These are phyloP conservation scores for Venturia canescens DNA, from an alignment of 1,140 invertebrate genomes.

Conservation along the genomic window DNA sequence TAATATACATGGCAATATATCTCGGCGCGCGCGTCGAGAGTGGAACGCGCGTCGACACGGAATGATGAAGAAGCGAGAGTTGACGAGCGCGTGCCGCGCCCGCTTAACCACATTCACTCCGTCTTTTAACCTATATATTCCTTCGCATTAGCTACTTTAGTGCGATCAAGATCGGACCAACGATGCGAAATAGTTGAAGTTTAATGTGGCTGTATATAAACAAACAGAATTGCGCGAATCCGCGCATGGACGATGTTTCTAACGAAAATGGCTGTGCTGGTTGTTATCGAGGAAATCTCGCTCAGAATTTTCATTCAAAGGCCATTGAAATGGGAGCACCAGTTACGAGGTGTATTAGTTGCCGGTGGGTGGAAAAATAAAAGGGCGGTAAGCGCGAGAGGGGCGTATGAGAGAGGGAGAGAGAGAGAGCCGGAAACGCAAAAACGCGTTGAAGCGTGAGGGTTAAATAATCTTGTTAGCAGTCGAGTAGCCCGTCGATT, in stretches of 20 bases:
- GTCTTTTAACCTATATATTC: neutral
- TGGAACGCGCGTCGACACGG: constrained; percentile 41
- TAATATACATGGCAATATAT: constrained; percentile 9
- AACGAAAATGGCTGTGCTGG: no score
- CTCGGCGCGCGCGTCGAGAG: constrained; percentile 6
- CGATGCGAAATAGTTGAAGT: neutral
- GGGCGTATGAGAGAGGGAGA: constrained; percentile 44
- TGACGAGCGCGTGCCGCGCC: constrained; percentile 41
- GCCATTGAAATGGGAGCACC: neutral
- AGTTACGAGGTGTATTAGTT: neutral
- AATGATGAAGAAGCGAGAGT: constrained; percentile 40
- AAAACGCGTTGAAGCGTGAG: constrained; percentile 57
- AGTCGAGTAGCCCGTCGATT: constrained; percentile 56
- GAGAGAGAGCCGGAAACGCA: constrained; percentile 46
- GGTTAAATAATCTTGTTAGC: constrained; percentile 74
- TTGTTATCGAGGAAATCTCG: constrained; percentile 25
- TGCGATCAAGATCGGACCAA: neutral
- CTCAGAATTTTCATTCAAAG: constrained; percentile 11
- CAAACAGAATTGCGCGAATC: no score
- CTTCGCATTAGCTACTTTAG: neutral
- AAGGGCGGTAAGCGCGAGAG: neutral
- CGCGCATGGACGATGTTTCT: no score
- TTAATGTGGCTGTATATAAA: no score
- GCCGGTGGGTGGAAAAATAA: neutral
- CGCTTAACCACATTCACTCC: constrained; percentile 31